phyloP scores from a whole-genome alignment of 2,797 vertebrate genomes.

The Tapirus indicus region DNA sequence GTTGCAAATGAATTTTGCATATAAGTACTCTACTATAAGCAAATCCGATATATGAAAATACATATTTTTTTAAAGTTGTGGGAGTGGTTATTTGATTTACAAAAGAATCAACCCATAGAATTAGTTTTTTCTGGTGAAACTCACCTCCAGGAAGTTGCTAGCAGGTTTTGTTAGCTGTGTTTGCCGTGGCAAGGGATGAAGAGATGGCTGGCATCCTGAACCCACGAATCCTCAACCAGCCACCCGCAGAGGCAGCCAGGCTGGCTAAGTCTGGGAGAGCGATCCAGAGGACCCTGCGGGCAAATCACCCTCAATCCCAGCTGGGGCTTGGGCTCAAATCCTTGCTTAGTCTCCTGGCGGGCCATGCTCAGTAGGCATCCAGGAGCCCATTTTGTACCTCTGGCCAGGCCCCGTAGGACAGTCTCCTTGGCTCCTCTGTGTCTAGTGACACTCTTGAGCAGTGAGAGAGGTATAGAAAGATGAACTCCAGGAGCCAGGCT shows the following conservation, averaged over 20 bases:
- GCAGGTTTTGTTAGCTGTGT: background rate
- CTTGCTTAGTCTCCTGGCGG: background rate
- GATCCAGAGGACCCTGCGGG: background rate
- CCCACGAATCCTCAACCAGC: background rate
- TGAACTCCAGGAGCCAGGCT: background rate
- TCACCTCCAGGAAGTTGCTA: background rate
- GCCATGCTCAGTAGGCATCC: background rate
- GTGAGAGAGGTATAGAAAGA: background rate
- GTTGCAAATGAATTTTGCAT: background rate
- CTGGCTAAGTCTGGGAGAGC: background rate
- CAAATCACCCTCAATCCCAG: background rate
- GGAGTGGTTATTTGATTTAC: background rate
- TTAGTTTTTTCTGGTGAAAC: conserved; percentile 37
- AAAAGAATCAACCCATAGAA: background rate
- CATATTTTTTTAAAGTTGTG: background rate
- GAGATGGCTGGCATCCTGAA: background rate
- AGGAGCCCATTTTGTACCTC: background rate
- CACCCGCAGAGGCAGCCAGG: background rate
- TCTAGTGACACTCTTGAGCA: background rate
- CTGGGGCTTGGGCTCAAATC: background rate
- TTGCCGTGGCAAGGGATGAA: background rate
- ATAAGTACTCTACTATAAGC: background rate
- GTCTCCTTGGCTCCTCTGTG: background rate
- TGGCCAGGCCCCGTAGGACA: background rate
- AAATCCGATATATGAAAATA: conserved; percentile 42